A percentile compares a stretch with the other conserved stretches of the same genome.
These are phyloP conservation scores for Chinchilla lanigera DNA, from an alignment of 2,113 vertebrate genomes.

Conservation along the genomic window DNA sequence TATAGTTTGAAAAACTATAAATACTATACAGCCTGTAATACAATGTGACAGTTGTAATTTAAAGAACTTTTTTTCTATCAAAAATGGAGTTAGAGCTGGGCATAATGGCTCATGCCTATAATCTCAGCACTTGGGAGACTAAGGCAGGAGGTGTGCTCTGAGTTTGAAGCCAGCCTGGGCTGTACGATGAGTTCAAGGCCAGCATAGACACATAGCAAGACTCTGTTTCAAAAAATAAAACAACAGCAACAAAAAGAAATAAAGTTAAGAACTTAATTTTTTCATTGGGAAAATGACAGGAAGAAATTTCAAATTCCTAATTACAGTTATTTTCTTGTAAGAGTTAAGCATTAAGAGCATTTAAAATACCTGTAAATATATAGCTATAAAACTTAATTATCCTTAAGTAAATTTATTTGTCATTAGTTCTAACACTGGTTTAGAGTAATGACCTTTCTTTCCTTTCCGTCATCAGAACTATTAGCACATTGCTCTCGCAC, in stretches of 20 bases:
- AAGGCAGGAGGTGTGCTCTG: background rate
- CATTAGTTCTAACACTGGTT: background rate
- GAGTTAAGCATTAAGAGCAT: background rate
- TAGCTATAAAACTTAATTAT: background rate
- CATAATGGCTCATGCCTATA: background rate
- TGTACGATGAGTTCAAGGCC: background rate
- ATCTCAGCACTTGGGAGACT: background rate
- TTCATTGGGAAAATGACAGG: background rate
- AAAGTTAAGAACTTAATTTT: background rate
- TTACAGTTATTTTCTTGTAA: background rate
- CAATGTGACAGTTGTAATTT: background rate
- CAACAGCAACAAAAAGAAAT: background rate
- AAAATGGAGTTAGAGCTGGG: background rate
- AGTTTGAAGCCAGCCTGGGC: background rate
- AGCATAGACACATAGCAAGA: background rate
- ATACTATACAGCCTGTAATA: background rate
- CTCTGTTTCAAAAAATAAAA: background rate
- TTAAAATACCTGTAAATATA: background rate
- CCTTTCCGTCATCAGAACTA: too few relatives aligned
- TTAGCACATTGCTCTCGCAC: background rate
- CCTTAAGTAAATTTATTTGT: background rate
- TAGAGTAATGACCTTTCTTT: background rate
- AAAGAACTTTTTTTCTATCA: background rate
- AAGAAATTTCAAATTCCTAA: background rate
- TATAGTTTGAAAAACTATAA: background rate